Evolutionary conservation across 1,140 invertebrate genomes (phyloP), one percentile per base, ranked within the genome.

Genomic region (Campoletis sonorensis): DNA sequence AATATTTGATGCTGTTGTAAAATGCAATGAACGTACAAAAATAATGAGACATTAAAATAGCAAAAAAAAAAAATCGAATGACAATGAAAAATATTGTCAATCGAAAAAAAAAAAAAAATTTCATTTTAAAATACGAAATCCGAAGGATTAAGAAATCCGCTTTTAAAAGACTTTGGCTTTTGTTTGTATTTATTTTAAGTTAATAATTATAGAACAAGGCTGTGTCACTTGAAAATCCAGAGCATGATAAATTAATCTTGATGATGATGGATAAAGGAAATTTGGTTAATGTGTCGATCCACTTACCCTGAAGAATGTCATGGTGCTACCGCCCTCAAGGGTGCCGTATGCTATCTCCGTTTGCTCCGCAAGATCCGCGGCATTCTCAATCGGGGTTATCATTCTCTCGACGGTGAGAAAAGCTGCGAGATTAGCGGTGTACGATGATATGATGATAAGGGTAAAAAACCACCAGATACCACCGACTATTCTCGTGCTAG

Each of bases 401-500:
- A 98, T 99, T 75, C 97, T 93, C 92, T 98, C 98, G 11, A 99
- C 98, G 0, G 98, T 99, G 16, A 99, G 93, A 91, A 99, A 99
- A 3, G 98, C 98, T 0, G 96, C 96, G 82, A 99, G 92, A 93
- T 99, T 99, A 15, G 98, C 98, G 1, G 98, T 99, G 91, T 99
- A 99, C 23, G 98, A 98, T 0, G 98, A 98, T 81, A 99, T 98
- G 88, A 99, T 98, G 88, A 99, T 99, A 21, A 99, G 94, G 0
- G 98, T 99, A 92, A 99, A 99, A 92, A 99, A 99, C 98, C 98
- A 99, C 98, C 98, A 99, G 82, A 99, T 98, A 8, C 97, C 97
- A 15, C 97, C 97, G 16, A 99, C 97, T 85, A 98, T 97, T 81
- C 98, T 93, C 3, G 98, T 98, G 3, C 97, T 98, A 15, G 97